Evolutionary conservation across 2,797 vertebrate species (phyloP), one percentile per base, ranked within the genome.

Genomic region (Schizopygopsis malacanthus): DNA sequence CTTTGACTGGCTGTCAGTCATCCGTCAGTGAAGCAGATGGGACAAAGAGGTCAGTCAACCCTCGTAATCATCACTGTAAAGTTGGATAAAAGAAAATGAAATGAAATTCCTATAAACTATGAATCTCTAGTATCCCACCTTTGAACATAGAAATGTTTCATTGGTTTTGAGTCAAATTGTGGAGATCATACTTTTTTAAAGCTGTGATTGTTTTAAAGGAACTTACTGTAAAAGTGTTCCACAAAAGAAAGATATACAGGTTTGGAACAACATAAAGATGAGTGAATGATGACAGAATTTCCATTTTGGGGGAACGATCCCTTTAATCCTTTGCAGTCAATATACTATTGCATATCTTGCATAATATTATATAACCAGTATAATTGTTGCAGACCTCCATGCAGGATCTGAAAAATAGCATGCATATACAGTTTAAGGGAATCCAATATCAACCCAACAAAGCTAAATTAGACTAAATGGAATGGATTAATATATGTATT

Each of bases 11-110:
- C 47, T 63, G 75, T 84, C 33, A 47, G 69, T 85, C 79, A 73
- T 25, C 47, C 41, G 63, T 84, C 33, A 47, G 69, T 82, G 71
- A 73, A 72, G 79, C 37, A 83, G 84, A 89, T 43, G 45, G 79
- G 81, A 71, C 54, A 79, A 65, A 90, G 85, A 88, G 93, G 92
- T 94, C 93, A 91, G 92, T 87, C 92, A 91, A 91, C 91, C 84
- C 90, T 91, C 85, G 88, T 93, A 92, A 93, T 95, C 92, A 92
- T 92, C 89, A 90, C 91, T 72, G 88, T 90, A 80, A 87, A 28
- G 25, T 28, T 28, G 25, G 25, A 28, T 28, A 28, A 28, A 28
- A 28, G 25, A 28, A 28, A 28, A 28, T 28, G 25, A 28, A 28
- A 28, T 28, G 25, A 28, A 28, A 70, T 85, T 52, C 28, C 65